These are phyloP conservation scores for Hyppa rectilinea DNA, from an alignment of 2,888 invertebrate genomes.

Conservation along the genomic window DNA sequence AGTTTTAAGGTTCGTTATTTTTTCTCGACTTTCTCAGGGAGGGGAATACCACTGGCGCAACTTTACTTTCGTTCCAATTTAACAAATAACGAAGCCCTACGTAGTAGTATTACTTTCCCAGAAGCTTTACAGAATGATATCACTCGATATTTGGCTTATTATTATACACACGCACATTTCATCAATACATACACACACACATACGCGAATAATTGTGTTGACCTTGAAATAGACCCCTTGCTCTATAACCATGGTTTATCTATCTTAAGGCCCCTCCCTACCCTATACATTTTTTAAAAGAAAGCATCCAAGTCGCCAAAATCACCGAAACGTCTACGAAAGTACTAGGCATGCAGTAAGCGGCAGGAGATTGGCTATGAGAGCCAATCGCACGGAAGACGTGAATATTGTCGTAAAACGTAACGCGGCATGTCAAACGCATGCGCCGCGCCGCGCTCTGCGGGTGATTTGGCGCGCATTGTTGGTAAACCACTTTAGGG, in stretches of 20 bases:
- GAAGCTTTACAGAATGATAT: neutral
- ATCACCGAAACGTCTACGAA: slow-evolving; percentile 70
- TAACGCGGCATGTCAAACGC: slow-evolving; percentile 75
- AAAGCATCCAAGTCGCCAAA: slow-evolving; percentile 43
- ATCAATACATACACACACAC: neutral
- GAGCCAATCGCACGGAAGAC: slow-evolving; percentile 63
- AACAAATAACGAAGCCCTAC: slow-evolving; percentile 7
- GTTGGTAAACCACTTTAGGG: slow-evolving; percentile 78
- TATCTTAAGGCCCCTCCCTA: neutral
- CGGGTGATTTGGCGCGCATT: slow-evolving; percentile 87
- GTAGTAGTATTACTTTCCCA: slow-evolving; percentile 14
- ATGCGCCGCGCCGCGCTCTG: slow-evolving; percentile 76
- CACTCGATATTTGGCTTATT: neutral
- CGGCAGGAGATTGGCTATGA: slow-evolving; percentile 46
- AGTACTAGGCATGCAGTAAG: slow-evolving; percentile 72
- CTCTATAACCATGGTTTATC: neutral
- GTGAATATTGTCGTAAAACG: slow-evolving; percentile 69
- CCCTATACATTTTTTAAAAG: slow-evolving; percentile 15
- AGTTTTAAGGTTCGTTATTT: neutral
- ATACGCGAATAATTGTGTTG: neutral
- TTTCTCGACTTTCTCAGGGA: neutral
- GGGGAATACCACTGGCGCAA: neutral
- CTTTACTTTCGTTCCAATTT: slow-evolving; percentile 20
- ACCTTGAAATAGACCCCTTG: neutral
- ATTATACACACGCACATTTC: too few relatives aligned